Percentiles rank a stretch among this genome's conserved stretches.
Conservation (phyloP, 2,888 invertebrate species). For the Cephonodes hylas region DNA sequence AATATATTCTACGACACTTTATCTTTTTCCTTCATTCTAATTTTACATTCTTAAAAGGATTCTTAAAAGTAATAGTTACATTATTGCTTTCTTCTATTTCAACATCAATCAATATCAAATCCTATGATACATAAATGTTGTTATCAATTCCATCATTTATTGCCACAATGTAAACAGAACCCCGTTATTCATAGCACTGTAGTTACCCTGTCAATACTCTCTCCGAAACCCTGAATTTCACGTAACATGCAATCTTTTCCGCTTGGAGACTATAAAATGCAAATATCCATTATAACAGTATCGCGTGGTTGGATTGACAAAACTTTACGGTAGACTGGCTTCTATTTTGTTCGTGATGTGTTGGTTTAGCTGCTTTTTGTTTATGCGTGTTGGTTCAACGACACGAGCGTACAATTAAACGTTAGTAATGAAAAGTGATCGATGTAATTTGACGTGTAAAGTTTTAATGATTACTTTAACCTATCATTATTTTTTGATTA, state of each 20-base stretch:
- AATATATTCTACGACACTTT: too few species aligned
- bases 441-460: not conserved
- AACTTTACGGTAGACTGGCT: conserved; percentile 2
- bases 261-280: conserved; percentile 47
- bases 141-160: not conserved
- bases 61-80: too few species aligned
- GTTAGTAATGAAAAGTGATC: not conserved
- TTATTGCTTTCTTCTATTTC: not conserved
- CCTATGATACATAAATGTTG: not conserved
- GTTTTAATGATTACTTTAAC: not conserved
- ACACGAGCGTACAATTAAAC: conserved; percentile 1
- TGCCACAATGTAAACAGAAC: not conserved
- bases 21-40: too few species aligned
- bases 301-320: conserved; percentile 14
- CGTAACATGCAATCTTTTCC: conserved; percentile 55
- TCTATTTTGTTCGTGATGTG: conserved; percentile 2
- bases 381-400: not conserved
- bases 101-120: not conserved
- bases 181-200: not conserved
- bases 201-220: conserved; percentile 24
- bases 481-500: too few species aligned
- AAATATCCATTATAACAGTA: conserved; percentile 51
- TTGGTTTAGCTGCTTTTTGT: not conserved
- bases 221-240: conserved; percentile 53
- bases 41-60: too few species aligned